These are phyloP conservation scores for Siniperca scherzeri DNA, from an alignment of 2,797 vertebrate genomes.

Conservation along the genomic window DNA sequence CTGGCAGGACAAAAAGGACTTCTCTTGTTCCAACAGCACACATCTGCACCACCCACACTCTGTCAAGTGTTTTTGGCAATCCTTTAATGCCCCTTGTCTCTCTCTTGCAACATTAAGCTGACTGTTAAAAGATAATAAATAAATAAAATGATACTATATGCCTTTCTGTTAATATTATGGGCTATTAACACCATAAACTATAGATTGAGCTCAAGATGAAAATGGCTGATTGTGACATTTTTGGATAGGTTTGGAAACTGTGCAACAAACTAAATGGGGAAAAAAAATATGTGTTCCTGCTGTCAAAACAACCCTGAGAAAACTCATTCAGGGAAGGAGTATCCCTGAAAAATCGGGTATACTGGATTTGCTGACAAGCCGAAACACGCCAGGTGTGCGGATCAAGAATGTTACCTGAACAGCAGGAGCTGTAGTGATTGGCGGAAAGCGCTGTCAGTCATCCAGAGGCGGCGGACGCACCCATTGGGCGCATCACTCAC, in stretches of 20 bases:
- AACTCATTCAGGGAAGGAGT: too few relatives aligned
- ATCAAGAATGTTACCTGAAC: constrained; percentile 29
- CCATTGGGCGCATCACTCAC: constrained; percentile 16
- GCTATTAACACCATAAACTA: neutral
- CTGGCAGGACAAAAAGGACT: constrained; percentile 29
- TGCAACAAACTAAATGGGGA: neutral
- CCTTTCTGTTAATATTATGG: neutral
- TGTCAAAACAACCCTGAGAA: neutral
- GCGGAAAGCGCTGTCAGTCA: constrained; percentile 52
- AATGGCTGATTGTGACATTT: neutral
- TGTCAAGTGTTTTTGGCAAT: neutral
- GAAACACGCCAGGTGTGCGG: constrained; percentile 44
- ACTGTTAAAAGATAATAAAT: neutral
- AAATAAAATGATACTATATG: neutral
- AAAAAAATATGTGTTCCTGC: neutral
- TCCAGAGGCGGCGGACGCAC: neutral
- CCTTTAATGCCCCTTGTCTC: neutral
- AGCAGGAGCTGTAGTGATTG: constrained; percentile 54
- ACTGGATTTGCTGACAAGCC: constrained; percentile 31
- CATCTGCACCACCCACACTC: neutral
- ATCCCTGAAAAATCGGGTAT: too few relatives aligned
- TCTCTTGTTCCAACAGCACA: constrained; percentile 31
- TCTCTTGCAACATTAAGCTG: neutral
- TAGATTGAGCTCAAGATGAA: accelerated
- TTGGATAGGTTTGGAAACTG: neutral